Evolutionary conservation across 2,888 invertebrate species (phyloP), one percentile per base, ranked within the genome.

Genomic region (Alcis repandata): DNA sequence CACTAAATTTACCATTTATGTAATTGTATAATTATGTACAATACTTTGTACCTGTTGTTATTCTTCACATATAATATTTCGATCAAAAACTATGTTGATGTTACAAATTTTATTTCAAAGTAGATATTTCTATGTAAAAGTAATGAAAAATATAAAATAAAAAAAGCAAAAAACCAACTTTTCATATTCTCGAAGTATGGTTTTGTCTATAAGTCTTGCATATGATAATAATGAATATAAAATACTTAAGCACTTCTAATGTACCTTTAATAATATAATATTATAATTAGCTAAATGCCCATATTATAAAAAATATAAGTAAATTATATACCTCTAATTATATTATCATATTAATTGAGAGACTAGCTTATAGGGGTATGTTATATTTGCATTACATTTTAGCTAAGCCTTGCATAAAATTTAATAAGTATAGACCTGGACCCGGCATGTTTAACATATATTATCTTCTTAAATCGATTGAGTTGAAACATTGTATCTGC

Each of bases 301-400:
- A 49, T 67, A 65, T 73, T 80, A 79, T 32, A 15, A 38, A 1
- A 38, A 38, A n/a, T n/a, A n/a, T 13, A 38, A 33, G 40, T 52
- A 9, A 41, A 41, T 15, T 17, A 41, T 4, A 40, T 53, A 48
- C 1, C 22, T 22, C 22, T 22, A 41, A n/a, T 15, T 41, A 54
- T 10, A 66, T 49, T 73, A 27, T 27, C 27, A 27, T 27, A 27
- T 6, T 27, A 74, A 78, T 73, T 62, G 67, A 74, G 74, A 80
- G 63, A 82, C 80, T 84, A 85, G 80, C 84, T 82, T 77, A 73
- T 71, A 72, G 7, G 40, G 59, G 59, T 54, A 48, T 64, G 59
- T 41, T 46, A 40, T 15, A 33, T 11, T 53, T 45, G 33, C 36
- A 57, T 48, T 11, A 7, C 20, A 41, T 13, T n/a, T 49, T 63